phyloP scores from a whole-genome alignment of 2,113 vertebrate species.

The Mustela nigripes region DNA sequence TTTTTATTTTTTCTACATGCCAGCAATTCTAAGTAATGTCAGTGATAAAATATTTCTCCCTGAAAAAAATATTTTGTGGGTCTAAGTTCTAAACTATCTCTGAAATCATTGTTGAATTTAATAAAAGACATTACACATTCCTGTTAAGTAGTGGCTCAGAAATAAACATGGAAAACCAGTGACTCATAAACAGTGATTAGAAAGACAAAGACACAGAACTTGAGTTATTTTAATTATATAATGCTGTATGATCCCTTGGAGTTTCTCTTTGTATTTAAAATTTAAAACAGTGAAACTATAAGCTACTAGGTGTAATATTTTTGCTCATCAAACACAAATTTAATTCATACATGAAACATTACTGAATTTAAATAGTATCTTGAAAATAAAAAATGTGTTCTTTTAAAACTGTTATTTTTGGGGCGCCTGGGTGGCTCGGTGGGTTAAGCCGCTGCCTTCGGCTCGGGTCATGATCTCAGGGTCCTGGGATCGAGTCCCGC shows the following conservation, averaged over 20 bases:
- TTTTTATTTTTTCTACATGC: constrained; percentile 21
- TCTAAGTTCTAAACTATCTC: background rate
- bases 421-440: too few species aligned
- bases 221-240: background rate
- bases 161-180: background rate
- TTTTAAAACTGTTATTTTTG: constrained; percentile 29
- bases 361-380: constrained; percentile 3
- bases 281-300: constrained; percentile 22
- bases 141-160: background rate
- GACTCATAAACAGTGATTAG: background rate
- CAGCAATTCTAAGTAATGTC: constrained; percentile 56
- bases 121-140: background rate
- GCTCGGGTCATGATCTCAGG: too few species aligned
- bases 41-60: constrained; percentile 47
- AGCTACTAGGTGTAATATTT: background rate
- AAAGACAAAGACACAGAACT: background rate
- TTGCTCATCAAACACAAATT: constrained; percentile 40
- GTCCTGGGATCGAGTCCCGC: too few species aligned
- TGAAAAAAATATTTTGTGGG: constrained; percentile 11
- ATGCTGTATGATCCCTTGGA: background rate
- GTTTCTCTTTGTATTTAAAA: constrained; percentile 39
- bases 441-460: too few species aligned
- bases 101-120: constrained; percentile 8
- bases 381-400: background rate
- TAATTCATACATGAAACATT: background rate